Percentiles rank a stretch among this genome's conserved stretches.
Evolutionary conservation across 2,888 invertebrate species (phyloP).

Genomic region (Ennomos quercinarius): DNA sequence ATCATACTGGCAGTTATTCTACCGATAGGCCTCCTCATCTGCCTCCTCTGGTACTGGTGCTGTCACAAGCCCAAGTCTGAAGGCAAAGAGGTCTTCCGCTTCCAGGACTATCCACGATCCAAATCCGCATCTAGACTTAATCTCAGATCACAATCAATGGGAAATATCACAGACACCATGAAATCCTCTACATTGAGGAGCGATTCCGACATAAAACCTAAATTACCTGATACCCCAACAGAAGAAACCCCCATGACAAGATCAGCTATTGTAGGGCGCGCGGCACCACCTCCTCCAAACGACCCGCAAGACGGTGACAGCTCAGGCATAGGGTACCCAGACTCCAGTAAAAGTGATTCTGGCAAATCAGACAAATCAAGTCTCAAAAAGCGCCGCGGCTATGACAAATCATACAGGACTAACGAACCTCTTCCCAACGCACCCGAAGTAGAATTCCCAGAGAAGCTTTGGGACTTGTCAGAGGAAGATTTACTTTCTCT

Average conservation of each 20-base stretch:
- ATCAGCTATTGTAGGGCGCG: constrained; percentile 52
- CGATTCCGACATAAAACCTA: constrained; percentile 67
- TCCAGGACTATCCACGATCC: constrained; percentile 83
- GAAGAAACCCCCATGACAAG: constrained; percentile 65
- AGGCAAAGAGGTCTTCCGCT: constrained; percentile 85
- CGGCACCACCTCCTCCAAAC: constrained; percentile 63
- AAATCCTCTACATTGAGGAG: constrained; percentile 75
- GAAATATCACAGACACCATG: constrained; percentile 80
- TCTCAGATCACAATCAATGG: constrained; percentile 81
- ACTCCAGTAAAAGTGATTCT: constrained; percentile 80
- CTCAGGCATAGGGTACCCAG: constrained; percentile 81
- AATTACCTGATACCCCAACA: constrained; percentile 69
- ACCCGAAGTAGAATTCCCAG: constrained; percentile 92
- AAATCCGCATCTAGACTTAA: constrained; percentile 86
- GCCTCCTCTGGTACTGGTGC: constrained; percentile 87
- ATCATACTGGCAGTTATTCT: constrained; percentile 90
- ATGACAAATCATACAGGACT: constrained; percentile 93
- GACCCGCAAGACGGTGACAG: constrained; percentile 77
- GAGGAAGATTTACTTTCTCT: constrained; percentile 86
- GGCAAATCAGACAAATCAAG: constrained; percentile 80
- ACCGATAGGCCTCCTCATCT: constrained; percentile 87
- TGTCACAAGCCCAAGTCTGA: constrained; percentile 84
- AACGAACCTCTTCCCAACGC: constrained; percentile 91
- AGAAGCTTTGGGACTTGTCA: constrained; percentile 91
- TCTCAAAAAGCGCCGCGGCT: constrained; percentile 88